Conservation (phyloP, 2,888 invertebrate species). For the Caenorhabditis afra region DNA sequence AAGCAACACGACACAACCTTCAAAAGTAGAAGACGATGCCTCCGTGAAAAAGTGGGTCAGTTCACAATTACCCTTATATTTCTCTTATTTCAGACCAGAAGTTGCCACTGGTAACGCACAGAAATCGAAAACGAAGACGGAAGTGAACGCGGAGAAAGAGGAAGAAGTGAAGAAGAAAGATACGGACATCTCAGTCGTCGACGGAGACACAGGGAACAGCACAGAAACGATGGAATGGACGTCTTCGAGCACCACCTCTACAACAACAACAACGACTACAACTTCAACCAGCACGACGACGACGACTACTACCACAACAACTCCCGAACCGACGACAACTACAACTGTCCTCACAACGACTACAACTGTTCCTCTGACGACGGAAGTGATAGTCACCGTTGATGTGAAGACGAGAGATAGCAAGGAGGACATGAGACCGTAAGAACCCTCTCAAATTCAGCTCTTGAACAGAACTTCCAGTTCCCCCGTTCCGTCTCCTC, state of each 20-base stretch:
- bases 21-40: slow-evolving; percentile 26
- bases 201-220: slow-evolving; percentile 22
- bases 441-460: neutral
- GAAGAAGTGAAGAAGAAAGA: slow-evolving; percentile 47
- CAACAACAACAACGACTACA: slow-evolving; percentile 37
- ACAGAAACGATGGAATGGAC: slow-evolving; percentile 11
- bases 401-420: slow-evolving; percentile 46
- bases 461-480: neutral
- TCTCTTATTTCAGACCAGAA: slow-evolving; percentile 57
- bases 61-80: neutral
- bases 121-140: slow-evolving; percentile 61
- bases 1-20: slow-evolving; percentile 30
- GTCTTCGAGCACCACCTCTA: slow-evolving; percentile 22
- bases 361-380: slow-evolving; percentile 18
- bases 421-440: slow-evolving; percentile 18
- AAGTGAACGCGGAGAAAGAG: slow-evolving; percentile 57
- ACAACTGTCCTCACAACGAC: slow-evolving; percentile 45
- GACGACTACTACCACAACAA: slow-evolving; percentile 15
- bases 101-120: slow-evolving; percentile 55
- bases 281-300: slow-evolving; percentile 31
- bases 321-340: slow-evolving; percentile 27
- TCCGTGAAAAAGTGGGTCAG: slow-evolving; percentile 44
- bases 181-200: neutral
- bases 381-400: slow-evolving; percentile 29
- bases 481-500: slow-evolving; percentile 3